A percentile compares a stretch with the other conserved stretches of the same genome.
phyloP scores from a whole-genome alignment of 2,888 invertebrate genomes.

The Pandemis cinnamomeana region DNA sequence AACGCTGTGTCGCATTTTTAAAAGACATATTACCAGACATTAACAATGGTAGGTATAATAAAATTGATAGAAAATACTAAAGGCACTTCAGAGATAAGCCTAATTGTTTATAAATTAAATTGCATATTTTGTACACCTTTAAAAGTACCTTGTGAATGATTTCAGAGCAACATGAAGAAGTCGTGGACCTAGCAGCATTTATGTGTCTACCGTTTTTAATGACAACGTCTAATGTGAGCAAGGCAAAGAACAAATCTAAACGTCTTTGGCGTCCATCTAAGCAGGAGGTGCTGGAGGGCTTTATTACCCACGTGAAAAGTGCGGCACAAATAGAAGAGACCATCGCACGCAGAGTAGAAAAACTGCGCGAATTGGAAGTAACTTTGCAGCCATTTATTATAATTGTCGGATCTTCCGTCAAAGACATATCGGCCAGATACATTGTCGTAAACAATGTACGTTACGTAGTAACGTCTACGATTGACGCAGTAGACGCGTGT shows the following conservation, averaged over 20 bases:
- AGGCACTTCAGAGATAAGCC: too few species aligned
- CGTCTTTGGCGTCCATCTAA: conserved; percentile 10
- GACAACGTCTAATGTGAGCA: background rate
- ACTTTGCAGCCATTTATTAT: conserved; percentile 17
- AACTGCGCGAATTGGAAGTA: background rate
- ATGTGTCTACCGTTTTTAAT: conserved; percentile 2
- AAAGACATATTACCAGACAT: background rate
- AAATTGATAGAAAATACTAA: too few species aligned
- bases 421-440: conserved; percentile 5
- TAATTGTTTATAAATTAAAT: too few species aligned
- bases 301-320: conserved; percentile 18
- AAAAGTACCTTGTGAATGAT: too few species aligned
- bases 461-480: background rate
- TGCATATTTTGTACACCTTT: too few species aligned
- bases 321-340: conserved; percentile 3
- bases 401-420: background rate
- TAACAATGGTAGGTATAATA: background rate
- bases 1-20: background rate
- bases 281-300: conserved; percentile 10
- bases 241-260: background rate
- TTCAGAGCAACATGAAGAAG: too few species aligned
- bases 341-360: background rate
- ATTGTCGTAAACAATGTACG: conserved; percentile 1
- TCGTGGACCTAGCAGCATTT: background rate
- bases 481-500: background rate